Percentiles rank a stretch among this genome's conserved stretches.
Conservation (phyloP, 2,797 vertebrate species). For the Hemibagrus guttatus region DNA sequence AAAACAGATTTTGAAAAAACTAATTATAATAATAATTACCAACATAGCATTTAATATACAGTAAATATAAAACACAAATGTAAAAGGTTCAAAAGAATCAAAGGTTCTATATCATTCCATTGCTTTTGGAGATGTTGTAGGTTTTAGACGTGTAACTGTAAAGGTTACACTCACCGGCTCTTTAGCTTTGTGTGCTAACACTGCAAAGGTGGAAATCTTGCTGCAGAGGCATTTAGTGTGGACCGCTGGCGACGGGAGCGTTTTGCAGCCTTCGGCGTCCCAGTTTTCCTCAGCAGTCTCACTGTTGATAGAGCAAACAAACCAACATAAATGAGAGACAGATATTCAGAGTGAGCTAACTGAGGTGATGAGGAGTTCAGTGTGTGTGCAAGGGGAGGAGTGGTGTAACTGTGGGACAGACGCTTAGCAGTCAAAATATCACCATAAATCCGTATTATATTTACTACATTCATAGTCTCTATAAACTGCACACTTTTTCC, state of each 20-base stretch:
- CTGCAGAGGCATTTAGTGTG: constrained; percentile 98
- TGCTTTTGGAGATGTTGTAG: background rate
- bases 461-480: background rate
- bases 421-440: background rate
- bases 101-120: background rate
- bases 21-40: background rate
- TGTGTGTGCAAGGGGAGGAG: too few species aligned
- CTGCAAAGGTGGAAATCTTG: constrained; percentile 92
- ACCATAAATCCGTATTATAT: background rate
- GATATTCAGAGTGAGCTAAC: background rate
- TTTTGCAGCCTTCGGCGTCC: constrained; percentile 96
- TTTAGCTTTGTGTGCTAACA: constrained; percentile 93
- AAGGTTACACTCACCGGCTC: constrained; percentile 85
- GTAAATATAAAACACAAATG: background rate
- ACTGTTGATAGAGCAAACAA: constrained; percentile 75
- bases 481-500: background rate
- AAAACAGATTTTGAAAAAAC: background rate
- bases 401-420: background rate
- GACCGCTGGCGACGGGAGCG: constrained; percentile 85
- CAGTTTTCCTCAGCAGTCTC: constrained; percentile 92
- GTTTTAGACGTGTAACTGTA: constrained; percentile 53
- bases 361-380: background rate
- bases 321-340: constrained; percentile 43
- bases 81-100: background rate
- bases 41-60: background rate